phyloP scores from a whole-genome alignment of 1,140 invertebrate species.

The Drosophila saltans region DNA sequence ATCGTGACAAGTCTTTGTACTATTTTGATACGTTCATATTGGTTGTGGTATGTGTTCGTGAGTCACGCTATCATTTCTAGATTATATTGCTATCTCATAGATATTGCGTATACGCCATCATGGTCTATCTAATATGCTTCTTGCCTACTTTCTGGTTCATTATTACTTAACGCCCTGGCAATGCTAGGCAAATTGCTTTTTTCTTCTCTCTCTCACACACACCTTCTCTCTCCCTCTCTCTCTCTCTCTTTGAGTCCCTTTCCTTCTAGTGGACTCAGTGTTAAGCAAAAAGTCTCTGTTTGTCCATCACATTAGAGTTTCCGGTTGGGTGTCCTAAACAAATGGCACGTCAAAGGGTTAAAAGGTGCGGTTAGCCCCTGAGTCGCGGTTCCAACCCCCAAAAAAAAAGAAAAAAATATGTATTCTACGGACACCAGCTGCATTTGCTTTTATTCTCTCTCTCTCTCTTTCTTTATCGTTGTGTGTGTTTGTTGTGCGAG shows the following conservation, averaged over 20 bases:
- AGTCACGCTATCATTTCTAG: conserved; percentile 3
- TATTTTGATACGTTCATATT: background rate
- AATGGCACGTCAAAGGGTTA: conserved; percentile 72
- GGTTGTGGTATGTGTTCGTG: background rate
- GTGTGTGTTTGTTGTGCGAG: background rate
- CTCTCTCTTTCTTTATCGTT: background rate
- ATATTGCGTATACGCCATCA: conserved; percentile 70
- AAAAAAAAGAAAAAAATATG: conserved; percentile 42
- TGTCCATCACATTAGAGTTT: conserved; percentile 70
- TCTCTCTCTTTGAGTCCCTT: conserved; percentile 54
- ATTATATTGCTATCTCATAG: conserved; percentile 17
- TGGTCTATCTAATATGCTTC: conserved; percentile 54
- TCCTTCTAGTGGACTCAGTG: conserved; percentile 20
- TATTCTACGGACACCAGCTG: conserved; percentile 67
- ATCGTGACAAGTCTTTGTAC: background rate
- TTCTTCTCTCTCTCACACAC: background rate
- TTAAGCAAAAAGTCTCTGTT: conserved; percentile 41
- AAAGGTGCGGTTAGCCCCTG: conserved; percentile 77
- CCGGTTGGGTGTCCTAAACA: conserved; percentile 56
- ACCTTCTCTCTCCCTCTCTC: conserved; percentile 6
- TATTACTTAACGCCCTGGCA: conserved; percentile 74
- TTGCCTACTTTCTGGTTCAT: conserved; percentile 66
- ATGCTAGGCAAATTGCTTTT: conserved; percentile 79
- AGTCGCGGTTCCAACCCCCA: conserved; percentile 52
- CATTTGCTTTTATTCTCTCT: conserved; percentile 54